Base-by-base conservation (phyloP, 2,888 invertebrate species). In the Erebia epiphron region DNA sequence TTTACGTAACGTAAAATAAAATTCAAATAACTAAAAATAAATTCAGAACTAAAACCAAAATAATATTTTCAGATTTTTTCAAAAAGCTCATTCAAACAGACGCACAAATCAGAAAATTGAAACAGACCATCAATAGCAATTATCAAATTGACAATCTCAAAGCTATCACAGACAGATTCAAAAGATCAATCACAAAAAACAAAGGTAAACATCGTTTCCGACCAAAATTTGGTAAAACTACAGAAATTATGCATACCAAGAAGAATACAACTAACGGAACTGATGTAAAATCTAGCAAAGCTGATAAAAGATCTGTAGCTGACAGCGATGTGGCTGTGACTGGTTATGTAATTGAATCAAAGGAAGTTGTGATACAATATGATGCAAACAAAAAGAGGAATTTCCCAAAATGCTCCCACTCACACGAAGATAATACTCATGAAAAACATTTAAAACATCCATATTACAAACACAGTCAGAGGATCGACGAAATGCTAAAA, bases 1-100 rank as follows among this genome's bases (percentile, higher is more conserved):
- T 26, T 35, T 35, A 7, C 35, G 13, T 49, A 14, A 13, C 14
- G 49, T 41, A 35, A 58, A n/a, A 35, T 7, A 8, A 35, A 13
- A 35, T 35, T 8, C 9, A 8, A 8, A 7, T n/a, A 9, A 52
- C 16, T 7, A n/a, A 52, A 16, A 52, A 2, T 9, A 52, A 46
- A 46, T 43, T 43, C 43, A 2, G 10, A 43, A 43, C 11, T 43
- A 0, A 2, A 16, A 50, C n/a, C n/a, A 16, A 52, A n/a, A 16
- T n/a, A 7, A 14, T 21, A 16, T 62, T 83, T 80, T 0, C 79
- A 92, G 92, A 87, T 58, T 92, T 92, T 72, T 91, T 88, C 79
- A 87, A 85, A 64, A 89, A 88, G 73, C 81, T 92, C 0, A 73
- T 90, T 2, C 76, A 87, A 78, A 89, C 90, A 0, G 92, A 92